A percentile compares a stretch with the other conserved stretches of the same genome.
Evolutionary conservation across 1,140 invertebrate genomes (phyloP).

Genomic region (Hypothenemus hampei): DNA sequence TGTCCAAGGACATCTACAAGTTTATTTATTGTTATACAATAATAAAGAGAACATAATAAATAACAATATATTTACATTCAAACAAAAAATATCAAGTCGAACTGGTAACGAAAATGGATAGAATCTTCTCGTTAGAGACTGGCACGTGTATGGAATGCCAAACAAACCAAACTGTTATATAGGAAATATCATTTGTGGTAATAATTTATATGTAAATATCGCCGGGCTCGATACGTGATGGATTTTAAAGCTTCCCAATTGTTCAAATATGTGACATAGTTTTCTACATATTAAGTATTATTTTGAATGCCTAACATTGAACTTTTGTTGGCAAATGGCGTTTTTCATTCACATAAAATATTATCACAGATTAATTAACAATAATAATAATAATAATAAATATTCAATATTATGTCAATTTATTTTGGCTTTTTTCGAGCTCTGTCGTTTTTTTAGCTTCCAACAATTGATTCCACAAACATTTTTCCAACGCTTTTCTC

Average conservation of each 20-base stretch:
- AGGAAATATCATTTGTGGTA: conserved; percentile 45
- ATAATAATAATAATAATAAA: neutral
- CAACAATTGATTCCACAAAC: conserved; percentile 17
- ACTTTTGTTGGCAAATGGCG: neutral
- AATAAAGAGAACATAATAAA: neutral
- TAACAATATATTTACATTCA: neutral
- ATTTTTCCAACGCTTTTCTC: conserved; percentile 12
- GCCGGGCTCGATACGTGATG: conserved; percentile 38
- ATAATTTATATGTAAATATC: conserved; percentile 46
- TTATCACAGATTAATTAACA: neutral
- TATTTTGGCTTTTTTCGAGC: neutral
- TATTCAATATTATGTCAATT: neutral
- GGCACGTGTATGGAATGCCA: conserved; percentile 36
- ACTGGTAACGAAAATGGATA: neutral
- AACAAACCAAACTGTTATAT: conserved; percentile 39
- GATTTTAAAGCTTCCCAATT: conserved; percentile 35
- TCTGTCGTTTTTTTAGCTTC: conserved; percentile 2
- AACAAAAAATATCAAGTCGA: neutral
- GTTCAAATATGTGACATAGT: conserved; percentile 26
- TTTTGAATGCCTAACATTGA: neutral
- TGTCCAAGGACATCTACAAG: too few species aligned
- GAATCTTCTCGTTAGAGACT: neutral
- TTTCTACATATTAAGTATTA: neutral
- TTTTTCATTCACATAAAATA: neutral
- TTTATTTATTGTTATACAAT: too few species aligned